These are phyloP conservation scores for Falcunculus frontatus DNA, from an alignment of 2,113 vertebrate genomes.

Conservation along the genomic window DNA sequence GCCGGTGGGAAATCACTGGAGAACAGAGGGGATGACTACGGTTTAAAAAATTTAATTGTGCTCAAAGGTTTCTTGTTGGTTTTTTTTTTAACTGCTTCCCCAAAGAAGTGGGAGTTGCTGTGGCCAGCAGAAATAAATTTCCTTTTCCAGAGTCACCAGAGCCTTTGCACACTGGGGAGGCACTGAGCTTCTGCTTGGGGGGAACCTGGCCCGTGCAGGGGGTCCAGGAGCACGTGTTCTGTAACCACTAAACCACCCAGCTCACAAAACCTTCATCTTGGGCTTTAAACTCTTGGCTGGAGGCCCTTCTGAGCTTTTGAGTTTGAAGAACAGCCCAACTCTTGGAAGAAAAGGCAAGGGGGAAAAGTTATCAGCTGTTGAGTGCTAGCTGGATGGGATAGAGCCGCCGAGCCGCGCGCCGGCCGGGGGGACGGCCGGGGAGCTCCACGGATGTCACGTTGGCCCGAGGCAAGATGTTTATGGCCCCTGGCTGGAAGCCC, in stretches of 20 bases:
- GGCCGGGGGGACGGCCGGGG: neutral
- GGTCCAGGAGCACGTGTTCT: fast-evolving
- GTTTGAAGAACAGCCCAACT: neutral
- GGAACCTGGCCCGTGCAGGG: fast-evolving
- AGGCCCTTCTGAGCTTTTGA: neutral
- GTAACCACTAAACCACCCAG: neutral
- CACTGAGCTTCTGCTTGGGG: neutral
- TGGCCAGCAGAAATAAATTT: neutral
- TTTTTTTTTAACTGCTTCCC: neutral
- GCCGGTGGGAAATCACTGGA: conserved; percentile 14
- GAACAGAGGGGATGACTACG: neutral
- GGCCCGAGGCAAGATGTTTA: conserved; percentile 2
- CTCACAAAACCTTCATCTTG: neutral
- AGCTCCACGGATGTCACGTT: conserved; percentile 19
- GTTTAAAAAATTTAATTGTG: neutral
- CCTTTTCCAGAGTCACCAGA: neutral
- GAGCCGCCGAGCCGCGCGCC: neutral
- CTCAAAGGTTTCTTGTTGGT: neutral
- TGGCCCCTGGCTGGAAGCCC: conserved; percentile 11
- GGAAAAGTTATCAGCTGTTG: neutral
- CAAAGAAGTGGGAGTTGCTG: neutral
- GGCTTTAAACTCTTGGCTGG: neutral
- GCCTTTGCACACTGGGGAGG: neutral
- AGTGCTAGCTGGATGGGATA: neutral
- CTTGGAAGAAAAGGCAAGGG: neutral